Percentiles rank a stretch among this genome's conserved stretches.
These are phyloP conservation scores for Elysia crispata DNA, from an alignment of 2,888 invertebrate genomes.

Conservation along the genomic window DNA sequence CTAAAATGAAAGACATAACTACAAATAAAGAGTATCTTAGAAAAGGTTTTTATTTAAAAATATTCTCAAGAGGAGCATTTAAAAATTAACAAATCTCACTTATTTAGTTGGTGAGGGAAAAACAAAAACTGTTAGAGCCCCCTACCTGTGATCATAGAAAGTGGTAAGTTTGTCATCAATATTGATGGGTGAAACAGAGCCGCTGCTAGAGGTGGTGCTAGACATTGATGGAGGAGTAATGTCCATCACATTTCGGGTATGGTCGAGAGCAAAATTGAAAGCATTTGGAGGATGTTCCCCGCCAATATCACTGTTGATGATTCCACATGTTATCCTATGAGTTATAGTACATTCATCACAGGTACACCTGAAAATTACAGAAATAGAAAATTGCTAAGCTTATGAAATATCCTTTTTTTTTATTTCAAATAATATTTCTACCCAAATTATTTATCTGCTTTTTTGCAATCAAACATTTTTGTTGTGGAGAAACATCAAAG, in stretches of 20 bases:
- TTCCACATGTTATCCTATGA: slow-evolving; percentile 77
- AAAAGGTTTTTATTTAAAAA: neutral
- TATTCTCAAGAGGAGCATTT: no score
- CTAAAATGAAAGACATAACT: no score
- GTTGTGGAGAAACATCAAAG: no score
- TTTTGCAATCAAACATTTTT: no score
- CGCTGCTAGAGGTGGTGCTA: slow-evolving; percentile 74
- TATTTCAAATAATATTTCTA: no score
- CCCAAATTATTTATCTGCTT: no score
- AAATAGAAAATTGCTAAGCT: neutral
- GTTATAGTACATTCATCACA: slow-evolving; percentile 78
- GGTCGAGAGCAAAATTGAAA: slow-evolving; percentile 67
- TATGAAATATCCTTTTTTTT: neutral
- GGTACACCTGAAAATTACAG: slow-evolving; percentile 71
- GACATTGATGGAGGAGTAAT: slow-evolving; percentile 76
- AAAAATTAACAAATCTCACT: no score
- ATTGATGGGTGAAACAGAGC: slow-evolving; percentile 73
- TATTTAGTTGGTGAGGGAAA: no score
- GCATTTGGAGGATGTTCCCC: slow-evolving; percentile 55
- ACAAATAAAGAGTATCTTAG: neutral
- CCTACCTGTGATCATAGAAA: slow-evolving; percentile 28
- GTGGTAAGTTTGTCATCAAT: slow-evolving; percentile 45
- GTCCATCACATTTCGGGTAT: slow-evolving; percentile 72
- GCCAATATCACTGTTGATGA: slow-evolving; percentile 74
- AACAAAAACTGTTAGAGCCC: no score